phyloP scores from a whole-genome alignment of 2,888 invertebrate genomes.

The Mantis religiosa region DNA sequence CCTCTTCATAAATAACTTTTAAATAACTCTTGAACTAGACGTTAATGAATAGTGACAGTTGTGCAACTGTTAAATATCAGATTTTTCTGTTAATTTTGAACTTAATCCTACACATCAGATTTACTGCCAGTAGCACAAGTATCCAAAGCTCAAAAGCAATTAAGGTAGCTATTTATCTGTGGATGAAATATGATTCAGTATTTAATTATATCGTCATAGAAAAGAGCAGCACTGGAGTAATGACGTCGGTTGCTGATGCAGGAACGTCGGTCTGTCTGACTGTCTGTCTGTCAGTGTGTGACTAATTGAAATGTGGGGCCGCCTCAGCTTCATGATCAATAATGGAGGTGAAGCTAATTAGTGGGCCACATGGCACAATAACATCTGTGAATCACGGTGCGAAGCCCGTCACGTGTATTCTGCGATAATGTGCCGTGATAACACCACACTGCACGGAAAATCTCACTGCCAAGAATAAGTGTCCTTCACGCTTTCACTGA shows the following conservation, averaged over 20 bases:
- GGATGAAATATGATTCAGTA: not conserved
- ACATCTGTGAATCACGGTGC: not conserved
- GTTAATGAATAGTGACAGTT: too few relatives aligned
- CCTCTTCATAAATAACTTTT: too few relatives aligned
- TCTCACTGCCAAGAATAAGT: not conserved
- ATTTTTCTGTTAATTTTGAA: too few relatives aligned
- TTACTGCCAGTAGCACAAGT: too few relatives aligned
- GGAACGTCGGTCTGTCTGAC: not conserved
- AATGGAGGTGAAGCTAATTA: not conserved
- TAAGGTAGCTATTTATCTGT: not conserved
- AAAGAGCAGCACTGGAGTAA: not conserved
- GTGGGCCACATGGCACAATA: not conserved
- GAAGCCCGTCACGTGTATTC: not conserved
- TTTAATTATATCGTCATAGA: not conserved
- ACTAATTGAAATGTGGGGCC: not conserved
- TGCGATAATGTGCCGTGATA: not conserved
- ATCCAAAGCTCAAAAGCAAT: too few relatives aligned
- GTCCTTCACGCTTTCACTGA: not conserved
- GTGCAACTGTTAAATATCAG: too few relatives aligned
- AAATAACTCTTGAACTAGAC: too few relatives aligned
- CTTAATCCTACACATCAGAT: too few relatives aligned
- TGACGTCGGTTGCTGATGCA: not conserved
- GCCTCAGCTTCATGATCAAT: not conserved
- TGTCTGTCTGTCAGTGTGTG: not conserved
- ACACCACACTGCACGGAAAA: not conserved